Percentiles rank a stretch among this genome's conserved stretches.
phyloP scores from a whole-genome alignment of 2,797 vertebrate genomes.

The Rhabdophis nuchalis region DNA sequence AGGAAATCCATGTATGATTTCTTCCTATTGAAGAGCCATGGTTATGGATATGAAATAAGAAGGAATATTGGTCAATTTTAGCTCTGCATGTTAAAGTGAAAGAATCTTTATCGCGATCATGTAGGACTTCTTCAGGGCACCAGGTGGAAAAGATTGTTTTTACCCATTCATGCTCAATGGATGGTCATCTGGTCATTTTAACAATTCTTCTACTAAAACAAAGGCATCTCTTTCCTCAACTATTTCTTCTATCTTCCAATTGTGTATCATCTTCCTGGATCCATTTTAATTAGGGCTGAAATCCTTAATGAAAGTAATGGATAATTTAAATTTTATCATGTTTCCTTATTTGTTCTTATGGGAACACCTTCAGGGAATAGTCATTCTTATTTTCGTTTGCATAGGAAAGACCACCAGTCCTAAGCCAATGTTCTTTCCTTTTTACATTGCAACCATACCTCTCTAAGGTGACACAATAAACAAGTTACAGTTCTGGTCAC shows the following conservation, averaged over 20 bases:
- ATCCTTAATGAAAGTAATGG: not conserved
- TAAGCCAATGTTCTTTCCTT: not conserved
- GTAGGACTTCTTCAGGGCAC: not conserved
- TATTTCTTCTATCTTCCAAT: not conserved
- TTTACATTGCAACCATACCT: not conserved
- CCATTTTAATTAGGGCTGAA: not conserved
- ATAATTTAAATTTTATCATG: not conserved
- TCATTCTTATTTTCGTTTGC: not conserved
- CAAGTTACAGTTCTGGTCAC: constrained; percentile 43
- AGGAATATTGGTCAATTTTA: not conserved
- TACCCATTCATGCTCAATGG: not conserved
- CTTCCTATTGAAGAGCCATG: not conserved
- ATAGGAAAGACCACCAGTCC: not conserved
- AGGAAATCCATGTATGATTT: not conserved
- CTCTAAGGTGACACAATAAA: not conserved
- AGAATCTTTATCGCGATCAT: not conserved
- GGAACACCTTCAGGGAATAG: not conserved
- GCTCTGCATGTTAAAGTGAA: not conserved
- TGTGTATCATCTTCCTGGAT: not conserved
- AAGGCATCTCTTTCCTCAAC: not conserved
- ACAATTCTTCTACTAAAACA: not conserved
- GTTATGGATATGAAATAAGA: not conserved
- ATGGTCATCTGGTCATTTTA: not conserved
- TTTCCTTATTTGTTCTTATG: not conserved
- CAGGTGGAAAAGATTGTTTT: not conserved